Evolutionary conservation across 2,797 vertebrate genomes (phyloP).

Genomic region (Sebastes oblongus): DNA sequence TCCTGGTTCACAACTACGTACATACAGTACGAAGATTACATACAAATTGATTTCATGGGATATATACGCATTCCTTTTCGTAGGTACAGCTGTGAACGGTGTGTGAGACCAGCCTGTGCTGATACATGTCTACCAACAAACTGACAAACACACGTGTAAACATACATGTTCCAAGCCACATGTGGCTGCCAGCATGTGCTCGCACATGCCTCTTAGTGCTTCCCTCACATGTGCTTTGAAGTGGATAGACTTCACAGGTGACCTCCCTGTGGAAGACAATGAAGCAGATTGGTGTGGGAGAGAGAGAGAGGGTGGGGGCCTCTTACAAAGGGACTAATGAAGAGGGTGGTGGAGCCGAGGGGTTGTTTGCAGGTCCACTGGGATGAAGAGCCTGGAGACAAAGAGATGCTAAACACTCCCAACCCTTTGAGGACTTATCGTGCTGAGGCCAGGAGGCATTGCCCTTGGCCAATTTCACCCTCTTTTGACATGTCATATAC

Average conservation of each 20-base stretch:
- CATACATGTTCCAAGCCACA: background rate
- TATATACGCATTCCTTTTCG: too few species aligned
- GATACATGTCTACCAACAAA: background rate
- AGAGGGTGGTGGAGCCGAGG: slow-evolving; percentile 30
- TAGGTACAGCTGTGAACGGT: too few species aligned
- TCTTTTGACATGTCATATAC: slow-evolving; percentile 24
- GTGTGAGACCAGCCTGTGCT: too few species aligned
- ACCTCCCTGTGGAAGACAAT: slow-evolving; percentile 48
- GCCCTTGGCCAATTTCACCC: slow-evolving; percentile 60
- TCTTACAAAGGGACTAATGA: slow-evolving; percentile 56
- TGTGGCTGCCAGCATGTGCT: slow-evolving; percentile 5
- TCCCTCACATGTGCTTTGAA: slow-evolving; percentile 22
- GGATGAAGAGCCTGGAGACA: slow-evolving; percentile 54
- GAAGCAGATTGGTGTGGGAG: slow-evolving; percentile 10
- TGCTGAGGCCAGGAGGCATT: slow-evolving; percentile 26
- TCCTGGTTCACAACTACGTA: too few species aligned
- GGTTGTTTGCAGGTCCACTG: slow-evolving; percentile 24
- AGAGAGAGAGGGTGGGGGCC: background rate
- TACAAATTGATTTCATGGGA: too few species aligned
- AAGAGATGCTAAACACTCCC: slow-evolving; percentile 64
- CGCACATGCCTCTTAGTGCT: background rate
- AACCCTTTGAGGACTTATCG: slow-evolving; percentile 45
- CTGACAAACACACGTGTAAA: background rate
- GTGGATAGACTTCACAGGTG: slow-evolving; percentile 54
- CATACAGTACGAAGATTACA: too few species aligned